Evolutionary conservation across 2,113 vertebrate genomes (phyloP), one percentile per base, ranked within the genome.

Genomic region (Ochotona curzoniae): DNA sequence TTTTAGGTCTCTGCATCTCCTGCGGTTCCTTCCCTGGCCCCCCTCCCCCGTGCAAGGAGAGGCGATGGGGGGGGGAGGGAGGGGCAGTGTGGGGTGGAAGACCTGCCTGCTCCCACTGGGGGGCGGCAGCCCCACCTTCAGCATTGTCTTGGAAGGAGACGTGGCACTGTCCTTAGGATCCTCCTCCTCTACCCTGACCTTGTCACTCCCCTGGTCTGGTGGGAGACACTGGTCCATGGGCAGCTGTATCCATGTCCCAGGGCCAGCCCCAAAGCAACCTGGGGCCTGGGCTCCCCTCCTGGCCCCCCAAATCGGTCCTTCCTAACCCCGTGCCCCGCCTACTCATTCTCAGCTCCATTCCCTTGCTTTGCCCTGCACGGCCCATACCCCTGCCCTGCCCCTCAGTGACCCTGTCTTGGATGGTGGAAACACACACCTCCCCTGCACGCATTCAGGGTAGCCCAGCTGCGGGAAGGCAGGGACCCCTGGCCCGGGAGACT

Each of bases 181-280:
- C 38, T 44, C 47, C 5, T 18, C 17, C 1, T 18, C 54, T 20
- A 17, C 54, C 54, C 54, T 13, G 5, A 17, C 54, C 18, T 13
- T 11, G 13, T 13, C 54, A 4, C 4, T 18, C 21, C 17, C 21
- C 17, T 12, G 4, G 25, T 49, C 35, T 70, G 54, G 35, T 11
- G 38, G n/a, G 18, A 69, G 61, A 87, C 21, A 14, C 14, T 8
- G 35, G 54, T 13, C 17, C n/a, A 23, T 44, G 38, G 67, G 20
- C 74, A 47, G 78, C n/a, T 84, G 32, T 30, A 14, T 47, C 15
- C 20, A 17, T 32, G 64, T 82, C 26, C 10, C 9, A n/a, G 66
- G 69, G 28, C 2, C 2, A 25, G 21, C 7, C 7, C 1, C 21
- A 3, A 32, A 44, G n/a, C 60, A 51, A 67, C 23, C 28, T 0